phyloP scores from a whole-genome alignment of 1,140 invertebrate genomes.

The Dysdera silvatica region DNA sequence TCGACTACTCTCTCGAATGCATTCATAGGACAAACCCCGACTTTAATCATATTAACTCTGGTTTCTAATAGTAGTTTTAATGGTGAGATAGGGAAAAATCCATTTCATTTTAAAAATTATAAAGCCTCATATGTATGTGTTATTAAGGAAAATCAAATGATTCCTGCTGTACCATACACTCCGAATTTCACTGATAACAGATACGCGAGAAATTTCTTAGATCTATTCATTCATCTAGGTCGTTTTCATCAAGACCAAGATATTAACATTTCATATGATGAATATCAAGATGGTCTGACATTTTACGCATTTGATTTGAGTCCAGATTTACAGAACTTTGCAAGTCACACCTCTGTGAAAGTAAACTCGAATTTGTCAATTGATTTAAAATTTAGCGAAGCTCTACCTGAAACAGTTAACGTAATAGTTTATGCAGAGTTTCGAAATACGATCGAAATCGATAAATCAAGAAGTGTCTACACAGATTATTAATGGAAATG shows the following conservation, averaged over 20 bases:
- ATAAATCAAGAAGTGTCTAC: background rate
- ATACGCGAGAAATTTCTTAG: background rate
- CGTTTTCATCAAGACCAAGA: constrained; percentile 1
- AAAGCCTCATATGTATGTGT: constrained; percentile 2
- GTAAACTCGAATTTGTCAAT: background rate
- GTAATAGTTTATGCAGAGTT: background rate
- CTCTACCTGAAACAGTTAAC: background rate
- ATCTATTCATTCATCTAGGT: constrained; percentile 8
- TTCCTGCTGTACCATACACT: background rate
- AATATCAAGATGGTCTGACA: constrained; percentile 1
- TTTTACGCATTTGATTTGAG: constrained; percentile 1
- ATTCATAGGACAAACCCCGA: constrained; percentile 5
- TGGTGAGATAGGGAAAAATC: constrained; percentile 1
- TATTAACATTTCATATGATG: constrained; percentile 1
- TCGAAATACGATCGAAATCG: background rate
- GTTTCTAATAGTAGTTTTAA: constrained; percentile 6
- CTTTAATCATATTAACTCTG: background rate
- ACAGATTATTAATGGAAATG: constrained; percentile 2
- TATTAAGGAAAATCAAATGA: constrained; percentile 1
- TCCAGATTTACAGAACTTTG: background rate
- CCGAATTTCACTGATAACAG: constrained; percentile 3
- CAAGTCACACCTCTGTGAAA: background rate
- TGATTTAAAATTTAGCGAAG: background rate
- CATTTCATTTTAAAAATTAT: constrained; percentile 16
- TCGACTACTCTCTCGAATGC: constrained; percentile 1